Conservation (phyloP, 1,140 invertebrate genomes). For the Eriosoma lanigerum region DNA sequence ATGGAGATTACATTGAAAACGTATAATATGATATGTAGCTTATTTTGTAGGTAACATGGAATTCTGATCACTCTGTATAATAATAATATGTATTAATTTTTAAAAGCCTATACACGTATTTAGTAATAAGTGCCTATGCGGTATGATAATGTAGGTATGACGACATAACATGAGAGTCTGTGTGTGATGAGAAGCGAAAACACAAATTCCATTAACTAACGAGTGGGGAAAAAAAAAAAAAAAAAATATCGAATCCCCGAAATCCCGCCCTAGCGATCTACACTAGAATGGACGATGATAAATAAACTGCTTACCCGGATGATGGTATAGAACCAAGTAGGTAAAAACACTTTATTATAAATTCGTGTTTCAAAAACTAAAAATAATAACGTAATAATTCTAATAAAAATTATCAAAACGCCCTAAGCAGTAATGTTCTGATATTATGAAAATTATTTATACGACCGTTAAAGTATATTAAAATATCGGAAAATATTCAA, state of each 20-base stretch:
- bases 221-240: conserved; percentile 19
- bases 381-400: conserved; percentile 14
- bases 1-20: too few relatives aligned
- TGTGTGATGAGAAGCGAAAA: conserved; percentile 26
- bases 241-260: neutral
- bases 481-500: too few relatives aligned
- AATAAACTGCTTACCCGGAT: conserved; percentile 27
- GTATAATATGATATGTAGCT: too few relatives aligned
- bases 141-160: neutral
- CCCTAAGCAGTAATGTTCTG: neutral
- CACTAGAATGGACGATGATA: neutral
- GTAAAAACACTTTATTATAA: too few relatives aligned
- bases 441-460: conserved; percentile 14
- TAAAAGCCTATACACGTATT: too few relatives aligned
- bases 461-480: neutral
- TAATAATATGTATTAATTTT: too few relatives aligned
- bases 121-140: neutral
- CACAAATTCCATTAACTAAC: conserved; percentile 46
- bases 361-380: neutral
- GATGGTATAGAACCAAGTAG: neutral
- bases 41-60: too few relatives aligned
- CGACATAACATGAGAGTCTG: neutral
- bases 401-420: too few relatives aligned
- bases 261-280: conserved; percentile 35
- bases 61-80: too few relatives aligned